Conservation (phyloP, 2,888 invertebrate species). For the Latheticus oryzae region DNA sequence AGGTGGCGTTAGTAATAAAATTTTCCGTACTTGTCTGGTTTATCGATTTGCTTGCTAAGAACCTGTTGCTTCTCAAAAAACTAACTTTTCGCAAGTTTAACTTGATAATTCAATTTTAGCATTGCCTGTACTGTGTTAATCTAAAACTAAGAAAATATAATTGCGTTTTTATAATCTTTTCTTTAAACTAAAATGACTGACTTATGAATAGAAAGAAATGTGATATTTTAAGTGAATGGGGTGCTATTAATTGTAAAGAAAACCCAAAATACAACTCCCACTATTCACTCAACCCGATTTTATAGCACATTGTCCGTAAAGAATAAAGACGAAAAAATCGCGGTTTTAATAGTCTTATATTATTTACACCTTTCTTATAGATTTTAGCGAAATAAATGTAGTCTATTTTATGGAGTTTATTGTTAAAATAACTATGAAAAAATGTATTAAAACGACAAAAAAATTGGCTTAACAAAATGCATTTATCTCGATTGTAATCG, state of each 20-base stretch:
- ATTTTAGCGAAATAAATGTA: conserved; percentile 13
- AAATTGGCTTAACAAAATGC: conserved; percentile 32
- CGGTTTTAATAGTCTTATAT: conserved; percentile 30
- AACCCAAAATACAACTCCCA: conserved; percentile 45
- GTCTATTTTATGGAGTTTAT: conserved; percentile 29
- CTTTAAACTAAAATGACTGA: conserved; percentile 21
- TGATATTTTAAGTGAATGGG: conserved; percentile 45
- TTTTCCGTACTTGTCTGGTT: conserved; percentile 24
- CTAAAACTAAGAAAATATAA: not conserved
- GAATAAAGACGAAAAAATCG: conserved; percentile 38
- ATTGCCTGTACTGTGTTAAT: too few relatives aligned
- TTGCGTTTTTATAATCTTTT: conserved; percentile 5
- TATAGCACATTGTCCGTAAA: conserved; percentile 42
- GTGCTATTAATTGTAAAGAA: conserved; percentile 46
- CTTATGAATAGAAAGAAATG: conserved; percentile 37
- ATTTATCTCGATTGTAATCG: conserved; percentile 44
- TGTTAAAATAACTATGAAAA: conserved; percentile 31
- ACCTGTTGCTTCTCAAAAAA: conserved; percentile 37
- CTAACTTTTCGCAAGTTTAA: conserved; percentile 14
- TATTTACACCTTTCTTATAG: conserved; percentile 21
- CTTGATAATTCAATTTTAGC: too few relatives aligned
- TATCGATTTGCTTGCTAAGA: conserved; percentile 29
- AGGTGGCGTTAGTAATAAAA: conserved; percentile 23
- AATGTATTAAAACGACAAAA: conserved; percentile 38
- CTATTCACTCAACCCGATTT: too few relatives aligned